Evolutionary conservation across 2,797 vertebrate genomes (phyloP), one percentile per base, ranked within the genome.

Genomic region (Coracias cyanogaster): DNA sequence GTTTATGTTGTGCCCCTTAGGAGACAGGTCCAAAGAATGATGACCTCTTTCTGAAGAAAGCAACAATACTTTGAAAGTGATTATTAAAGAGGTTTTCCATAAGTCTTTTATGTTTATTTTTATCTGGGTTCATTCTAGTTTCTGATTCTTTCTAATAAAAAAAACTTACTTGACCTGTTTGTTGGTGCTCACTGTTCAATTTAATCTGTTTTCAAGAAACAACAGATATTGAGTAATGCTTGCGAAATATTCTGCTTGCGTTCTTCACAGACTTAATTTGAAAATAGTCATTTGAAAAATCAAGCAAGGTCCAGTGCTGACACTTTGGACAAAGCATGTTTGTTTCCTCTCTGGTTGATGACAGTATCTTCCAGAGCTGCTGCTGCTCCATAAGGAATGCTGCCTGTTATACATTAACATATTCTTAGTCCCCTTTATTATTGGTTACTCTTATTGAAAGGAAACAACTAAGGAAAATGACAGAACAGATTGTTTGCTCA

Each of bases 231-330:
- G 89, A 82, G 52, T 87, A 91, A 89, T 39, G 12, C 8, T 92
- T 92, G 35, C 25, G 74, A 92, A 93, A 91, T 82, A 85, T 77
- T 81, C 43, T 37, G 15, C 33, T 78, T 85, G 37, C 18, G 11
- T 86, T 86, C 51, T 41, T 85, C 55, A 52, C 82, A 62, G 69
- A 71, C 33, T 49, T 82, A 82, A 80, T 80, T 94, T 46, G 31
- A 92, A 94, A 95, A 92, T 49, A 82, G 54, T 94, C 2, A 37
- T 72, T 91, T 86, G 83, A 94, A 94, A 94, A 95, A 87, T 86
- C 91, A 82, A 66, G 43, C 26, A 66, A 91, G 29, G 67, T 87
- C 72, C 29, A 51, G 43, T 31, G 45, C n/a, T 77, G 84, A 64
- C 60, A 71, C 58, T 90, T 89, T 57, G 71, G 71, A 93, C 78